Percentiles rank a stretch among this genome's conserved stretches.
Evolutionary conservation across 2,888 invertebrate species (phyloP).

Genomic region (Priocnemis perturbator): DNA sequence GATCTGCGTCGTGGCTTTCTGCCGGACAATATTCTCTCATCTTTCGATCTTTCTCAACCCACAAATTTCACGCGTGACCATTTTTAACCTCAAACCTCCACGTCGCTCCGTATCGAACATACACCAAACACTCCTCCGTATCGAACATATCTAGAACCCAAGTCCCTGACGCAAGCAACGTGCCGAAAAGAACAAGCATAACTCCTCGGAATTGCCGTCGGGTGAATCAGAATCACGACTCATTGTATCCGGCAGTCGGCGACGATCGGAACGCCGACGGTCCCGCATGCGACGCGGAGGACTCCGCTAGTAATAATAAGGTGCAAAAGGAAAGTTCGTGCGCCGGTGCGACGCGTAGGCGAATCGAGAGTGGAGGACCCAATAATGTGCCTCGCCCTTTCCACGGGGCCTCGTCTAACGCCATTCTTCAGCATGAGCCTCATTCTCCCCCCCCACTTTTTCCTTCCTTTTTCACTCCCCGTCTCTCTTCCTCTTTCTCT

Average conservation of each 20-base stretch:
- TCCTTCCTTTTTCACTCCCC: slow-evolving; percentile 25
- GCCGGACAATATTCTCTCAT: too few species aligned
- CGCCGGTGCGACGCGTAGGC: slow-evolving; percentile 71
- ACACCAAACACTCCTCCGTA: too few species aligned
- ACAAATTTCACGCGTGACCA: too few species aligned
- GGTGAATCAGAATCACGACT: not conserved
- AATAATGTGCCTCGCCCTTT: slow-evolving; percentile 62
- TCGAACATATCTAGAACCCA: too few species aligned
- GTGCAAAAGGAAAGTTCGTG: slow-evolving; percentile 56
- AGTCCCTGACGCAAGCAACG: too few species aligned
- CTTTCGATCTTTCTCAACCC: too few species aligned
- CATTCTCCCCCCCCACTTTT: slow-evolving; percentile 35
- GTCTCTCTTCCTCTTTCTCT: slow-evolving; percentile 37
- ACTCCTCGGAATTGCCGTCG: not conserved
- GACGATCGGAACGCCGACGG: not conserved
- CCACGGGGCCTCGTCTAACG: slow-evolving; percentile 57
- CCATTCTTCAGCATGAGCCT: slow-evolving; percentile 38
- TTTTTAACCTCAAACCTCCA: too few species aligned
- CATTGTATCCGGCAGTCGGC: not conserved
- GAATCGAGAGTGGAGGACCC: slow-evolving; percentile 64
- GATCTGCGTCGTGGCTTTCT: too few species aligned
- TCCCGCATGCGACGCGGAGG: not conserved
- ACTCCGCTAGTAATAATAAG: slow-evolving; percentile 64
- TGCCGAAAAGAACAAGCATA: too few species aligned
- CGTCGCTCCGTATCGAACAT: too few species aligned